These are phyloP conservation scores for Virgularia gustaviana DNA, from an alignment of 92 coral and sea anemone species.

Conservation along the genomic window DNA sequence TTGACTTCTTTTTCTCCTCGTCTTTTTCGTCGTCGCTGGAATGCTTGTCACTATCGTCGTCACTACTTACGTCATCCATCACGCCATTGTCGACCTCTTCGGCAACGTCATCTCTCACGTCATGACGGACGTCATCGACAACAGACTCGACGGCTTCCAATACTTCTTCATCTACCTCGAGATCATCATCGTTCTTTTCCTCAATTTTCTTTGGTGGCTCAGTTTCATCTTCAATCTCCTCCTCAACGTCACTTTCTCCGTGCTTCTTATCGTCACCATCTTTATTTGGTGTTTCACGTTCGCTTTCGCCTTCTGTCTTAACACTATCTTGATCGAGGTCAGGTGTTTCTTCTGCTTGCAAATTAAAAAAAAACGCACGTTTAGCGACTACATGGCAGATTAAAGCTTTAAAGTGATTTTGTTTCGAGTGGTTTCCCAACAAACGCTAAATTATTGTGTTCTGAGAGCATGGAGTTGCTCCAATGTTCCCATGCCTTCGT, in stretches of 20 bases:
- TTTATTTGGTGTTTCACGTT: conserved; percentile 7
- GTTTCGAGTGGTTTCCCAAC: too few species aligned
- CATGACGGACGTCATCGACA: too few species aligned
- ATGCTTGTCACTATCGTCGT: background rate
- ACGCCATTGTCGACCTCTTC: too few species aligned
- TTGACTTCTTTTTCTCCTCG: background rate
- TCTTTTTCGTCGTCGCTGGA: background rate
- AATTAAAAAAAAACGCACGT: background rate
- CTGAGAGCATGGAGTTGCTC: too few species aligned
- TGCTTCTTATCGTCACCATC: conserved; percentile 5
- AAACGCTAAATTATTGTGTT: too few species aligned
- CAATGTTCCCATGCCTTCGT: background rate
- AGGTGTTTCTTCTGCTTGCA: conserved; percentile 13
- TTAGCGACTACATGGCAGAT: too few species aligned
- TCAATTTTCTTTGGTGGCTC: background rate
- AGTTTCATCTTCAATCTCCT: conserved; percentile 29
- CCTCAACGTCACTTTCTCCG: conserved; percentile 5
- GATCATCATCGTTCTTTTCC: too few species aligned
- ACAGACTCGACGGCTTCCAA: too few species aligned
- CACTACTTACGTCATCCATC: background rate
- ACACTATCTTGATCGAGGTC: conserved; percentile 66
- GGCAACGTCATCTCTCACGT: too few species aligned
- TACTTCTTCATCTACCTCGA: too few species aligned
- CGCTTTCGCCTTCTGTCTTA: conserved; percentile 59
- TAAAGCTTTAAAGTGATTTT: too few species aligned